Base-by-base conservation (phyloP, 2,888 invertebrate species). In the Nemotelus pantherinus region DNA sequence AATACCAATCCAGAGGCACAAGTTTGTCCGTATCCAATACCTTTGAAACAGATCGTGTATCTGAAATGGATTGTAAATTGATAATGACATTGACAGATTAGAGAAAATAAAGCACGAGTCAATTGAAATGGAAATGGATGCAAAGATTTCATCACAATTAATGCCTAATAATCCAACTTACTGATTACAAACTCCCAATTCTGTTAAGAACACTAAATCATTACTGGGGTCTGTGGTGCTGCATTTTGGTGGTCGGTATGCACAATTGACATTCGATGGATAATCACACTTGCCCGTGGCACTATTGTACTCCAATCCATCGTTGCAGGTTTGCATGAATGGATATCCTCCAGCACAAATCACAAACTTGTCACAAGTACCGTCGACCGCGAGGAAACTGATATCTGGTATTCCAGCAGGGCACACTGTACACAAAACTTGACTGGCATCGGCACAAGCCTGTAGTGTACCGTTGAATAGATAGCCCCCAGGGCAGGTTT, bases 241-340 rank as follows among this genome's bases (percentile, higher is more conserved):
- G 48, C 74, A 74, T 6, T 39, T 2, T n/a, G 63, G 48, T 25
- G 74, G 47, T 10, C 82, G 81, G 79, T 85, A 80, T 50, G 82
- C 82, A 77, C 86, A 86, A 79, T 86, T 86, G 6, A 86, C 86
- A 78, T 81, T 83, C 68, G 83, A 82, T 0, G 86, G 82, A 70
- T 77, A 84, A 79, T 86, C 87, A 72, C 86, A 86, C 57, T 86
- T 85, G 82, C 84, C 83, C 2, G 84, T 85, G 9, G 80, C 77
- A 3, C 81, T 71, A 79, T 86, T 86, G 76, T 83, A 86, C 53
- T 86, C 86, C 7, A 86, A 80, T 2, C 85, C 83, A 76, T 84
- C 83, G 47, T 78, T 47, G 67, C 86, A 86, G 63, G 83, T 76
- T 3, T 82, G 83, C 7, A 85, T 0, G 2, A 86, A 81, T 0